Base-by-base conservation (phyloP, 2,113 vertebrate genomes). In the Rutilus rutilus region DNA sequence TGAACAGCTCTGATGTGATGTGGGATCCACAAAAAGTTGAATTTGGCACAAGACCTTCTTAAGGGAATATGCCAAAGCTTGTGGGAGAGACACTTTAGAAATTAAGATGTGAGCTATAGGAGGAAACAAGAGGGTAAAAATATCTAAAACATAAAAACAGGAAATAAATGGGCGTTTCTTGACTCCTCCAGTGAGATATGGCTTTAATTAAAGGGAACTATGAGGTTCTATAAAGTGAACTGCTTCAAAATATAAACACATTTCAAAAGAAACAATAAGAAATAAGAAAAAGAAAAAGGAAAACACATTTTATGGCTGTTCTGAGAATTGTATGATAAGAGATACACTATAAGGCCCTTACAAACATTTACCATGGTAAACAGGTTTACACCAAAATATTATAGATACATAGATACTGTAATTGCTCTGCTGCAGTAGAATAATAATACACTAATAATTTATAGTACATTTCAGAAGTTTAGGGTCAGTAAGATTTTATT, bases 191-290 rank as follows among this genome's bases (percentile, higher is more conserved):
- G 47, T 14, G 78, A 83, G 62, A 79, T 65, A 54, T n/a, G 52
- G 60, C 64, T 89, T 89, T 88, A 88, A 89, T 88, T 87, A 89
- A 84, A 80, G 57, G 60, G 75, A 67, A 73, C 73, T 64, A 47
- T 67, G 84, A 59, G 19, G 15, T 12, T 60, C 10, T 36, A 62
- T 71, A 75, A 52, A 36, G 27, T 30, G 39, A 79, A 57, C 78
- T 75, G 54, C 36, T 87, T 78, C 87, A 65, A 89, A 60, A 75
- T 80, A 86, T 80, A 52, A 71, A 85, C 50, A 87, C 65, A 47
- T 79, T 62, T 60, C 6, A 71, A 36, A 39, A 19, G 45, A 54
- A 15, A 76, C 77, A 78, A 17, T 19, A 33, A 19, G 15, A 67
- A 54, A 25, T 9, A 33, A 27, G 2, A 27, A 27, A 27, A 1